These are phyloP conservation scores for Antheraea mylitta DNA, from an alignment of 1,140 invertebrate species.

Conservation along the genomic window DNA sequence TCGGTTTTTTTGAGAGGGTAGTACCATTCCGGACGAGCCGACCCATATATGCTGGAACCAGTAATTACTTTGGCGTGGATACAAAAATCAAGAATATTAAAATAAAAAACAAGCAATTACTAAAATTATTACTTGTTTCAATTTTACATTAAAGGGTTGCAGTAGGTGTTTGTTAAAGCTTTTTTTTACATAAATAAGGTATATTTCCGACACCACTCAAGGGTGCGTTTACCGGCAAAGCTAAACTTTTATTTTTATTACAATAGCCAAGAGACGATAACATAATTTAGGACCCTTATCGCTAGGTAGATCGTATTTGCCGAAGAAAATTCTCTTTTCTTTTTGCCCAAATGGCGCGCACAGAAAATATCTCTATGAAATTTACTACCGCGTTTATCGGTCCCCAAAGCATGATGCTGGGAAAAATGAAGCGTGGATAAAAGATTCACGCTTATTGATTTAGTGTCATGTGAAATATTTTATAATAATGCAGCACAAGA, in stretches of 20 bases:
- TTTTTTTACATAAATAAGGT: conserved; percentile 3
- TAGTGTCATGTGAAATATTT: conserved; percentile 17
- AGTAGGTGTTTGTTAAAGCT: neutral
- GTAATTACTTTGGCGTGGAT: too few species aligned
- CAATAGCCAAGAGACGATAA: conserved; percentile 38
- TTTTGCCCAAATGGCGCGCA: conserved; percentile 14
- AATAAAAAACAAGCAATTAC: neutral
- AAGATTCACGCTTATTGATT: conserved; percentile 22
- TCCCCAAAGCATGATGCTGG: conserved; percentile 25
- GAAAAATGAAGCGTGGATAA: conserved; percentile 32
- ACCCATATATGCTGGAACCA: too few species aligned
- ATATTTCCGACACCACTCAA: conserved; percentile 13
- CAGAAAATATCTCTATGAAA: conserved; percentile 42
- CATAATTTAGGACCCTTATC: conserved; percentile 47
- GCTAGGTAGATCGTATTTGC: conserved; percentile 29
- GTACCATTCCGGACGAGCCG: too few species aligned
- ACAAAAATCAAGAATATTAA: too few species aligned
- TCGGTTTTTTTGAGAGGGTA: too few species aligned
- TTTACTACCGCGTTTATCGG: conserved; percentile 21
- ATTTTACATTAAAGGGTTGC: neutral
- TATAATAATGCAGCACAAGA: conserved; percentile 2
- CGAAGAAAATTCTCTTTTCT: conserved; percentile 26
- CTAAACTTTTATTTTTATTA: conserved; percentile 40
- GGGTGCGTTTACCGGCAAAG: conserved; percentile 20
- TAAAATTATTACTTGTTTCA: neutral